These are phyloP conservation scores for Xerus rutilus DNA, from an alignment of 2,797 vertebrate species.

Conservation along the genomic window DNA sequence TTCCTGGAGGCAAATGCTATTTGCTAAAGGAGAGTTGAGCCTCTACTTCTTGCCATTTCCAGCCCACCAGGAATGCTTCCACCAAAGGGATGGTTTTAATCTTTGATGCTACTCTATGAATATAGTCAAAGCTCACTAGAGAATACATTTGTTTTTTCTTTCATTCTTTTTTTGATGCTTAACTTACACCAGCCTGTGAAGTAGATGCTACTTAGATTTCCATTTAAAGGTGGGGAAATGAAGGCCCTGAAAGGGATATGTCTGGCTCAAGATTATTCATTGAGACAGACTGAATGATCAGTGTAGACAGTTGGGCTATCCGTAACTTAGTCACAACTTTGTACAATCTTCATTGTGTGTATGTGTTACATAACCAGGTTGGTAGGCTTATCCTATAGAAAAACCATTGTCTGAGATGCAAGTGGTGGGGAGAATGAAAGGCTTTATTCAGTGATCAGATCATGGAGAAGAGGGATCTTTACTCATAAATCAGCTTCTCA, in stretches of 20 bases:
- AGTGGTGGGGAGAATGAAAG: too few species aligned
- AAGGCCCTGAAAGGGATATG: background rate
- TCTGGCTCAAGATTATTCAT: background rate
- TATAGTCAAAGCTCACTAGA: background rate
- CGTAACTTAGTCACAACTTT: background rate
- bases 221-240: background rate
- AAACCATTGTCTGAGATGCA: too few species aligned
- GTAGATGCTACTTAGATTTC: background rate
- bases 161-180: background rate
- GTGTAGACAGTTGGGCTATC: too few species aligned
- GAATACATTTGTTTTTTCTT: background rate
- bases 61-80: background rate
- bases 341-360: background rate
- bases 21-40: accelerated
- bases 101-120: background rate
- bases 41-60: background rate
- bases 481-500: too few species aligned
- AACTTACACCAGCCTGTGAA: background rate
- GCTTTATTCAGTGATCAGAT: too few species aligned
- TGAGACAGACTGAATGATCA: background rate
- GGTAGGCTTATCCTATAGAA: too few species aligned
- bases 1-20: background rate
- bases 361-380: background rate
- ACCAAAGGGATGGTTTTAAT: too few species aligned
- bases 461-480: too few species aligned